Percentiles rank a stretch among this genome's conserved stretches.
Evolutionary conservation across 2,888 invertebrate genomes (phyloP).

Genomic region (Lottia gigantea): DNA sequence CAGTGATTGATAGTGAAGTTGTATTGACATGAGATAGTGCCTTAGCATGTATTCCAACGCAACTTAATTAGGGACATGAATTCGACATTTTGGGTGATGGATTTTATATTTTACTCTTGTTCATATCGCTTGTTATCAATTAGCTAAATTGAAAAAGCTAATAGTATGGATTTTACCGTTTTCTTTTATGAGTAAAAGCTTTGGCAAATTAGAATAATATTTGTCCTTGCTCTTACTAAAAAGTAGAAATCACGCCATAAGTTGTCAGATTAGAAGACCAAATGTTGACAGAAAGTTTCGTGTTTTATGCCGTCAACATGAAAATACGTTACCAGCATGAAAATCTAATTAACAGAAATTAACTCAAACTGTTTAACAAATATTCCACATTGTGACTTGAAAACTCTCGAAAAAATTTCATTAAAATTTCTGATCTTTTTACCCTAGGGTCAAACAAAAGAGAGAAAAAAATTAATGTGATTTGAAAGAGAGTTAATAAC

Average conservation of each 20-base stretch:
- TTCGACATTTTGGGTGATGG: constrained; percentile 10
- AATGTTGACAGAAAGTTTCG: background rate
- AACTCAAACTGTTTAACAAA: background rate
- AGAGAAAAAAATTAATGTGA: background rate
- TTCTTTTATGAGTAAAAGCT: background rate
- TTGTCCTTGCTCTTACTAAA: background rate
- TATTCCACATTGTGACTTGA: background rate
- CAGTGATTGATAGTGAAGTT: background rate
- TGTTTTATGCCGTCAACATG: background rate
- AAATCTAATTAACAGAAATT: constrained; percentile 3
- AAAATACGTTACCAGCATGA: background rate
- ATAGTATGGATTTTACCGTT: background rate
- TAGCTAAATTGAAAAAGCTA: constrained; percentile 2
- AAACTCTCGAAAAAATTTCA: constrained; percentile 3
- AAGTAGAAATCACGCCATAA: background rate
- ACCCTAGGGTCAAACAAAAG: constrained; percentile 5
- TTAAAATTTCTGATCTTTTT: constrained; percentile 5
- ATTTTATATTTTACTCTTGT: constrained; percentile 9
- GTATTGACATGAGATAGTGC: constrained; percentile 8
- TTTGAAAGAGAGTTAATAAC: constrained; percentile 2
- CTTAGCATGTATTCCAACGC: background rate
- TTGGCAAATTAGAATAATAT: constrained; percentile 8
- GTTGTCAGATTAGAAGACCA: background rate
- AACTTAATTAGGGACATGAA: constrained; percentile 6
- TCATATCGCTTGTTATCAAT: constrained; percentile 5